phyloP scores from a whole-genome alignment of 2,888 invertebrate genomes.

The Synanthedon vespiformis region DNA sequence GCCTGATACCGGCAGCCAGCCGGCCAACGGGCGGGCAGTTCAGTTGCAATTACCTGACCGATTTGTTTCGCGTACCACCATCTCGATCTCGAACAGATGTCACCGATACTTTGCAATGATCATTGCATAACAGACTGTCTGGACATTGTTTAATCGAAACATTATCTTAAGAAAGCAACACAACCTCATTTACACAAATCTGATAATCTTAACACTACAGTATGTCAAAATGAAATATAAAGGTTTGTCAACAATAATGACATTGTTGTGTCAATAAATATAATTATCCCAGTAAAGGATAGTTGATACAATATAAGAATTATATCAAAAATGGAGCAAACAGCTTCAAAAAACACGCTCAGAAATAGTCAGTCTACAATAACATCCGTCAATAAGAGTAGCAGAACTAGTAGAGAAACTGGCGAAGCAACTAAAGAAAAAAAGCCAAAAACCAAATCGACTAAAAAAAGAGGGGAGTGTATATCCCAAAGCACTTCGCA shows the following conservation, averaged over 20 bases:
- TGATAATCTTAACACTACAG: conserved; percentile 1
- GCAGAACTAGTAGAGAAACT: neutral
- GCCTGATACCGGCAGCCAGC: conserved; percentile 12
- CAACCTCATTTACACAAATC: conserved; percentile 4
- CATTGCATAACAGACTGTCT: conserved; percentile 17
- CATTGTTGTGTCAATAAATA: no score
- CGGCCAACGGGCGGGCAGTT: conserved; percentile 22
- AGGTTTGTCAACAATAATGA: no score
- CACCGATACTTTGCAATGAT: conserved; percentile 14
- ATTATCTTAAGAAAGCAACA: no score
- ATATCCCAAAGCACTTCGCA: conserved; percentile 26
- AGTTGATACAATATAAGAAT: neutral
- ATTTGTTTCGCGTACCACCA: conserved; percentile 29
- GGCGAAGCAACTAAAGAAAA: neutral
- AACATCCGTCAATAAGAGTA: no score
- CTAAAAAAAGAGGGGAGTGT: conserved; percentile 20
- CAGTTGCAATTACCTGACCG: conserved; percentile 28
- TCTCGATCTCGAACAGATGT: conserved; percentile 17
- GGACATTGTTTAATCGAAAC: neutral
- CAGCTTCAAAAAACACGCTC: neutral
- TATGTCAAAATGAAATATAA: neutral
- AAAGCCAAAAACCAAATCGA: conserved; percentile 2
- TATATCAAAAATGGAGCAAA: neutral
- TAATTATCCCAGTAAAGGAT: neutral
- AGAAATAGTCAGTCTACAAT: no score